Evolutionary conservation across 2,113 vertebrate genomes (phyloP), one percentile per base, ranked within the genome.

Genomic region (Ammodytes dubius): DNA sequence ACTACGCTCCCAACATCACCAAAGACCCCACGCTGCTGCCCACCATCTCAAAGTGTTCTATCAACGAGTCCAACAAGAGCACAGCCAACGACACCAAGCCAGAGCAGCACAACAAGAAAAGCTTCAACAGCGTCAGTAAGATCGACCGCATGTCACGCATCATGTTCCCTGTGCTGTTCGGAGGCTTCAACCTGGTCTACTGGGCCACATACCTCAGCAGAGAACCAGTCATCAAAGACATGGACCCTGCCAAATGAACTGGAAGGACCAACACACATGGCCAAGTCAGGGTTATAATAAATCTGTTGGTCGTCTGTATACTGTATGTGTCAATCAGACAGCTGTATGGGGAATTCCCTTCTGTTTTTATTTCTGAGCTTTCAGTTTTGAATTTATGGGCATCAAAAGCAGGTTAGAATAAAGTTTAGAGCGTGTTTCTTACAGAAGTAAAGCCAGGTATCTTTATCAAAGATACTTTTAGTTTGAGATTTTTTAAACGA

Each of bases 101-200:
- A 2, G 95, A 96, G 0, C 97, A 98, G 85, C 27, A 27, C 27
- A 95, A 93, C 87, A 98, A 97, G 96, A 98, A 98, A 91, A 98
- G 97, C 43, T 99, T 99, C 88, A 99, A 99, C 95, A 99, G 98
- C 0, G 98, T 98, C 82, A 98, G 98, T 95, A 98, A 97, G 95
- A 99, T 99, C 53, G 98, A 99, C 93, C 97, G 97, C 89, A 98
- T 99, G 94, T 98, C 98, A 68, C 96, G 97, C 91, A 99, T 98
- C 94, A 96, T 98, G 86, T 98, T 99, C 86, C 98, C 98, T 52
- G 96, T 98, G 81, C 95, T 99, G 89, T 99, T 98, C 75, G 96
- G 97, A 68, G 95, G 95, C 83, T 99, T 99, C 79, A 99, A 99
- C 90, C 94, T 99, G 91, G 97, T 99, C 79, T 98, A 99, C 79